A percentile compares a stretch with the other conserved stretches of the same genome.
Evolutionary conservation across 2,113 vertebrate genomes (phyloP).

Genomic region (Forbesichthys papilliferus): DNA sequence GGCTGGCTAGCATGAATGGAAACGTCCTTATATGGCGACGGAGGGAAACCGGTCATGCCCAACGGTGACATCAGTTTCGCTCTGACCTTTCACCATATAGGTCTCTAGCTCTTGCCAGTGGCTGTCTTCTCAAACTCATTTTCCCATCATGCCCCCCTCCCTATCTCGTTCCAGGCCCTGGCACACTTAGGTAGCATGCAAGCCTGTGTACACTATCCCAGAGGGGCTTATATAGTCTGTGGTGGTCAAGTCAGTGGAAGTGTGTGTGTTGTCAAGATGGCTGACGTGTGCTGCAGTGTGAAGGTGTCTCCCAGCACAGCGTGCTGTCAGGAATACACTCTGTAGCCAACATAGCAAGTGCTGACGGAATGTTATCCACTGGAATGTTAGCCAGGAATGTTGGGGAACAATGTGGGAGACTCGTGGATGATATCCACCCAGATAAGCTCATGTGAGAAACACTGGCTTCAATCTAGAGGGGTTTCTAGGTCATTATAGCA

Average conservation of each 20-base stretch:
- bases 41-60: slow-evolving; percentile 44
- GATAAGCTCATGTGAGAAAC: slow-evolving; percentile 58
- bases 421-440: slow-evolving; percentile 54
- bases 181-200: slow-evolving; percentile 1
- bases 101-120: background rate
- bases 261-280: slow-evolving; percentile 24
- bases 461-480: slow-evolving; percentile 17
- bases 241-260: no score
- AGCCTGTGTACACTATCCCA: slow-evolving; percentile 25
- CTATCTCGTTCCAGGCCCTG: background rate
- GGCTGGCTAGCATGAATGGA: slow-evolving; percentile 45
- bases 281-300: slow-evolving; percentile 1
- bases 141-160: background rate
- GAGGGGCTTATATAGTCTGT: slow-evolving; percentile 44
- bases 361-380: slow-evolving; percentile 26
- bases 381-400: slow-evolving; percentile 65
- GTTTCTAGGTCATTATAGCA: slow-evolving; percentile 41
- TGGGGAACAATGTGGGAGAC: slow-evolving; percentile 39
- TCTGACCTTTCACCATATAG: slow-evolving; percentile 55
- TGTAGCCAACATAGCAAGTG: slow-evolving; percentile 10
- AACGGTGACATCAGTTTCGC: slow-evolving; percentile 62
- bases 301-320: slow-evolving; percentile 4
- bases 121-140: no score
- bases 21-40: slow-evolving; percentile 62
- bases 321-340: slow-evolving; percentile 6